Evolutionary conservation across 1,140 invertebrate species (phyloP).

Genomic region (Drosophila lowei): DNA sequence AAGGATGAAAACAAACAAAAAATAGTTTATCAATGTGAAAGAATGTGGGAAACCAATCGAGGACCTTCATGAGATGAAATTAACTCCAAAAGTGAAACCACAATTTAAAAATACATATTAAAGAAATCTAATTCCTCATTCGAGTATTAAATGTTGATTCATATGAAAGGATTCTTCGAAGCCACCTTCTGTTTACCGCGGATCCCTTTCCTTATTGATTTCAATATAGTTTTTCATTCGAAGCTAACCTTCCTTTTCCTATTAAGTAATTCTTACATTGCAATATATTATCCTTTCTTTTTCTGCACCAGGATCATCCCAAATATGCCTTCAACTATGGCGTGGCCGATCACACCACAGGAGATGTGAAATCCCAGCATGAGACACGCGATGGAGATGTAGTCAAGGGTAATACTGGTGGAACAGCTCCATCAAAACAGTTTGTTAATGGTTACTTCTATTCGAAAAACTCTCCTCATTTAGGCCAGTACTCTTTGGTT

Average conservation of each 20-base stretch:
- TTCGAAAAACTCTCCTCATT: background rate
- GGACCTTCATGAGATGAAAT: too few species aligned
- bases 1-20: background rate
- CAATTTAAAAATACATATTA: background rate
- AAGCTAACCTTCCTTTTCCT: too few species aligned
- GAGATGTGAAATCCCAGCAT: constrained; percentile 84
- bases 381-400: constrained; percentile 84
- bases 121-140: too few species aligned
- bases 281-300: background rate
- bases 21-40: background rate
- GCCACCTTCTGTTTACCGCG: background rate
- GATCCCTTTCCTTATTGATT: too few species aligned
- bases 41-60: too few species aligned
- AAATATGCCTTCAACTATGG: constrained; percentile 85
- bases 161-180: too few species aligned
- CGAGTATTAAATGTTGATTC: too few species aligned
- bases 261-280: background rate
- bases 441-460: constrained; percentile 1
- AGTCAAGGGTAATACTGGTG: constrained; percentile 83
- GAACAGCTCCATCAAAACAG: background rate
- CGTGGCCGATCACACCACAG: constrained; percentile 84
- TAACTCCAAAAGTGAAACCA: background rate
- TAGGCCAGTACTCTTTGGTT: constrained; percentile 87
- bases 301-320: constrained; percentile 81
- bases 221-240: background rate